These are phyloP conservation scores for Drosophila borborema DNA, from an alignment of 2,888 invertebrate genomes.

Conservation along the genomic window DNA sequence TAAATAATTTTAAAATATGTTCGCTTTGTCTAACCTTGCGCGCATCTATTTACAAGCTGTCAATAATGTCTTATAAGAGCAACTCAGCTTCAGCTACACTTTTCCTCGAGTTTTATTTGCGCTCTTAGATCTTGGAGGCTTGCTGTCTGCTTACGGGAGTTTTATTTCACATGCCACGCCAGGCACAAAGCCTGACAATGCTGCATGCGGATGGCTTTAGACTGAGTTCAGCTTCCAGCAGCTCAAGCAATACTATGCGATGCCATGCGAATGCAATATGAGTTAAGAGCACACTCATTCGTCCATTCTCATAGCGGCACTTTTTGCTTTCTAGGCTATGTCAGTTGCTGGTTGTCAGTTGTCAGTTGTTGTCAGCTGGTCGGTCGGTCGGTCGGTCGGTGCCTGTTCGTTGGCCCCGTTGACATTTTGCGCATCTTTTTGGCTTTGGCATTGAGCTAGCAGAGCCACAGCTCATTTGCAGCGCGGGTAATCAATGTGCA, in stretches of 20 bases:
- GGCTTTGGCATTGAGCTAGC: slow-evolving; percentile 25
- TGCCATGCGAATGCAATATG: slow-evolving; percentile 58
- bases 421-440: slow-evolving; percentile 73
- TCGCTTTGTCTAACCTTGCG: neutral
- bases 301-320: slow-evolving; percentile 70
- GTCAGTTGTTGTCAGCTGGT: slow-evolving; percentile 33
- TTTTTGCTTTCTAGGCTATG: slow-evolving; percentile 65
- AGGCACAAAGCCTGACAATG: slow-evolving; percentile 74
- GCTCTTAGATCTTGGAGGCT: slow-evolving; percentile 59
- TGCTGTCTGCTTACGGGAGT: slow-evolving; percentile 75
- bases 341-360: slow-evolving; percentile 36
- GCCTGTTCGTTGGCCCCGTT: slow-evolving; percentile 53
- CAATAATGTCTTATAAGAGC: slow-evolving; percentile 26
- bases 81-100: slow-evolving; percentile 20
- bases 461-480: slow-evolving; percentile 35
- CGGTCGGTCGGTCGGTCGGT: slow-evolving; percentile 25
- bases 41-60: neutral
- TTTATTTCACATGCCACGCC: slow-evolving; percentile 76
- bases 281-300: slow-evolving; percentile 54
- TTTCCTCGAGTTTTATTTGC: slow-evolving; percentile 29
- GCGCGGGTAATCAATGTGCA: slow-evolving; percentile 58
- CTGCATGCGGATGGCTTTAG: slow-evolving; percentile 48
- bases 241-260: neutral
- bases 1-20: neutral
- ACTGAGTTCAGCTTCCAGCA: slow-evolving; percentile 18